Conservation (phyloP, 2,888 invertebrate species). For the Zygogramma bicolorata region DNA sequence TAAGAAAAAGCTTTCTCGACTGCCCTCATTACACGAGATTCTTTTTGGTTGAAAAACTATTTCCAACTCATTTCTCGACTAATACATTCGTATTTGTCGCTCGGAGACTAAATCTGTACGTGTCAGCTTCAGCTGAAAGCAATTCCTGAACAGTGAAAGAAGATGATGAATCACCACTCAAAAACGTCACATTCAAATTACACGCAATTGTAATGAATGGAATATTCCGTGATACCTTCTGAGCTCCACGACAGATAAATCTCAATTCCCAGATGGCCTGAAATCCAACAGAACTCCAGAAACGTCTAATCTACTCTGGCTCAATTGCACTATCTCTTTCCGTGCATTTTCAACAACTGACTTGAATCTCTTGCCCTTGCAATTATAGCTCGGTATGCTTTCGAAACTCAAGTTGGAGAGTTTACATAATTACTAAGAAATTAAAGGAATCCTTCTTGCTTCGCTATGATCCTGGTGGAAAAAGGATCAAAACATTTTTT, state of each 20-base stretch:
- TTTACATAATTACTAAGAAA: not conserved
- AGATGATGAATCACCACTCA: conserved; percentile 34
- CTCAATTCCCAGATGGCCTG: conserved; percentile 27
- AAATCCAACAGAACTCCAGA: conserved; percentile 32
- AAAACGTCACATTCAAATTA: conserved; percentile 34
- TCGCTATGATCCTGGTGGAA: not conserved
- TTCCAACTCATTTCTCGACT: not conserved
- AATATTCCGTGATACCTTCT: conserved; percentile 19
- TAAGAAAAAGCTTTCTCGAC: too few relatives aligned
- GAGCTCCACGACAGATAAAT: conserved; percentile 29
- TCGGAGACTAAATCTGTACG: conserved; percentile 12
- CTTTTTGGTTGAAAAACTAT: not conserved
- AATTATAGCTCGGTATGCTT: not conserved
- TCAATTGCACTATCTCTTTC: conserved; percentile 28
- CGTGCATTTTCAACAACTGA: conserved; percentile 21
- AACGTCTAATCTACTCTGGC: conserved; percentile 28
- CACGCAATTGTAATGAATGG: conserved; percentile 41
- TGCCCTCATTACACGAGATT: too few relatives aligned
- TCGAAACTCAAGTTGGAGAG: not conserved
- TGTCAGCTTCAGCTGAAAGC: conserved; percentile 25
- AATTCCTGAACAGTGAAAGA: conserved; percentile 29
- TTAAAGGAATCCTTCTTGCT: not conserved
- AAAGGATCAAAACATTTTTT: too few relatives aligned
- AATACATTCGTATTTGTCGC: conserved; percentile 25
- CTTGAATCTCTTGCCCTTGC: not conserved